phyloP scores from a whole-genome alignment of 2,797 vertebrate species.

The Pipistrellus kuhlii region DNA sequence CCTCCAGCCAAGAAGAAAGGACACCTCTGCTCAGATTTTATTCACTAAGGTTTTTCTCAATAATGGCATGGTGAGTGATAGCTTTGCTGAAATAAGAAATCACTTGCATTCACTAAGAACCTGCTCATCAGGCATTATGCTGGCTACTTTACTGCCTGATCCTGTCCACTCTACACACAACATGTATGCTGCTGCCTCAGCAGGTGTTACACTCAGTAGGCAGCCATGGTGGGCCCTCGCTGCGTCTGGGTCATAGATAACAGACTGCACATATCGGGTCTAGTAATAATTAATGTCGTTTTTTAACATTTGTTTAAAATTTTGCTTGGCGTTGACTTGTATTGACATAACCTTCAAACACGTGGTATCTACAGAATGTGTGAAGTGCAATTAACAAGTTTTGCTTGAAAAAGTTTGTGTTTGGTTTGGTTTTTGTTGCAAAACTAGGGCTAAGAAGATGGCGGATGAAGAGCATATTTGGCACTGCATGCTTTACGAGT shows the following conservation, averaged over 20 bases:
- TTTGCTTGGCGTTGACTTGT: too few species aligned
- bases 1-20: not conserved
- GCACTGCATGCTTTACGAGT: too few species aligned
- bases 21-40: not conserved
- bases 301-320: too few species aligned
- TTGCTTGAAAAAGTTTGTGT: too few species aligned
- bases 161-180: not conserved
- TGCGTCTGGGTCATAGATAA: not conserved
- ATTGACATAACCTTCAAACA: too few species aligned
- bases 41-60: not conserved
- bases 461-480: too few species aligned
- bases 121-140: not conserved
- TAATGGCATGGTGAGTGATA: not conserved
- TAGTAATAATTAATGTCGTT: too few species aligned
- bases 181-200: not conserved
- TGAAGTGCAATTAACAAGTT: too few species aligned
- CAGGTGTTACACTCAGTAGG: not conserved
- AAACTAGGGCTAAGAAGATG: too few species aligned
- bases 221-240: not conserved
- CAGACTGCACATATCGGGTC: not conserved
- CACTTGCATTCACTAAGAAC: not conserved
- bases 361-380: too few species aligned
- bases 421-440: too few species aligned
- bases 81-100: not conserved
- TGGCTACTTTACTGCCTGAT: not conserved